Evolutionary conservation across 2,113 vertebrate species (phyloP).

Genomic region (Amblyopsis rosae): DNA sequence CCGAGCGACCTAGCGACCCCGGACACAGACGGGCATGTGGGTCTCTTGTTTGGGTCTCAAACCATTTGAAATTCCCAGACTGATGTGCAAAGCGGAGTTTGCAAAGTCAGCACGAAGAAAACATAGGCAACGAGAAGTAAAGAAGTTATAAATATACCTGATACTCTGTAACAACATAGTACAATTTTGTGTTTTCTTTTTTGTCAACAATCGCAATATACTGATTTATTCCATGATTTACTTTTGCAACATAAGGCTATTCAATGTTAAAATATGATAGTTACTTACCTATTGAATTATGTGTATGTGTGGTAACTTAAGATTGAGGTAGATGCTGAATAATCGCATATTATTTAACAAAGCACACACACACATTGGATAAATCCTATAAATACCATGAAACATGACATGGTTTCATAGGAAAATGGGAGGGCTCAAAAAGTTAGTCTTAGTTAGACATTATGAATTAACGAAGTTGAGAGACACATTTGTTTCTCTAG

Average conservation of each 20-base stretch:
- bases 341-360: constrained; percentile 29
- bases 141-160: constrained; percentile 47
- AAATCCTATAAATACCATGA: constrained; percentile 27
- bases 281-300: constrained; percentile 19
- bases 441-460: constrained; percentile 48
- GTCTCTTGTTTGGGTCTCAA: no score
- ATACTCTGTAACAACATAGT: constrained; percentile 39
- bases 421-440: not conserved
- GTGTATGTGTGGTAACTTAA: constrained; percentile 55
- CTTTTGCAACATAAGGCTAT: constrained; percentile 46
- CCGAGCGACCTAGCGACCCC: no score
- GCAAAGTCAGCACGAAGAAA: no score
- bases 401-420: constrained; percentile 21
- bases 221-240: constrained; percentile 8
- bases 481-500: constrained; percentile 49
- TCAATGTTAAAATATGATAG: constrained; percentile 11
- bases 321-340: constrained; percentile 68
- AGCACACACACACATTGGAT: constrained; percentile 27
- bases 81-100: no score
- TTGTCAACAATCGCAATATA: not conserved
- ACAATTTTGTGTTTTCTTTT: not conserved
- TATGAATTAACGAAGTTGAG: constrained; percentile 55
- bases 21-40: no score
- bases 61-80: no score
- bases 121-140: constrained; percentile 9